Evolutionary conservation across 2,888 invertebrate species (phyloP).

Genomic region (Calameuta filiformis): DNA sequence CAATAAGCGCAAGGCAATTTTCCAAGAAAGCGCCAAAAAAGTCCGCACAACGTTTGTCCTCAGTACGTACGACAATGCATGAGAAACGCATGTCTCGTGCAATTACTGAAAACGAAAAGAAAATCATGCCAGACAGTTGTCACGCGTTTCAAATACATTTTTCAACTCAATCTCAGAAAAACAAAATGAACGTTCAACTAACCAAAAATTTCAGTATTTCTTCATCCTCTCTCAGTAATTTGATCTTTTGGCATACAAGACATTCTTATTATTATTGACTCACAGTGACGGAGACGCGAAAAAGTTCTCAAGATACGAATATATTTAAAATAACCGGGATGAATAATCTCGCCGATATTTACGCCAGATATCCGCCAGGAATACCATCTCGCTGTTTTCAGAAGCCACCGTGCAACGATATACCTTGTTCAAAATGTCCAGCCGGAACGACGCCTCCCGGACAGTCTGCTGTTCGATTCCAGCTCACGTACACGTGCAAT

Average conservation of each 20-base stretch:
- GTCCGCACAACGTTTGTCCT: neutral
- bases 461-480: conserved; percentile 37
- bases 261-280: neutral
- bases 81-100: neutral
- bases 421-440: conserved; percentile 33
- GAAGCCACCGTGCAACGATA: conserved; percentile 26
- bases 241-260: neutral
- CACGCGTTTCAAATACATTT: neutral
- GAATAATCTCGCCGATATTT: neutral
- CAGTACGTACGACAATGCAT: neutral
- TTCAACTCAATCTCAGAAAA: neutral
- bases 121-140: neutral
- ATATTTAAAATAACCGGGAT: neutral
- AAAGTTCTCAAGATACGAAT: neutral
- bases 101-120: neutral
- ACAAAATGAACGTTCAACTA: neutral
- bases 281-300: neutral
- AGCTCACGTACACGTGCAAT: conserved; percentile 43
- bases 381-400: conserved; percentile 35
- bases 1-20: neutral
- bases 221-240: neutral
- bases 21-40: neutral
- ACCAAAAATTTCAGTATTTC: neutral
- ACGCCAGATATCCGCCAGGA: conserved; percentile 31
- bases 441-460: conserved; percentile 26